Conservation (phyloP, 2,113 vertebrate genomes). For the rat (Rattus norvegicus) region GRCr8 NC_086019.1:172631001-172631500, state of each 20-base stretch:
- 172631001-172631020: neutral
- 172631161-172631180: neutral
- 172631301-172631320: neutral
- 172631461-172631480: neutral
- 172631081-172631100: neutral
- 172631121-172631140: neutral
- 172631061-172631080: neutral
- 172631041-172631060: neutral
- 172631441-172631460: neutral
- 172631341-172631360: neutral
- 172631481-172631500: neutral
- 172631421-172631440: neutral
- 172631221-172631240: neutral
- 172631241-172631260: neutral
- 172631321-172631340: neutral
- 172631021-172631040: neutral
- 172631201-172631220: too few species aligned
- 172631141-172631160: neutral
- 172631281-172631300: neutral
- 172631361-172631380: neutral
- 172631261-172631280: neutral
- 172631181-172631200: neutral
- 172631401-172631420: neutral
- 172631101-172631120: neutral
- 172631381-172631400: neutral